Base-by-base conservation (phyloP, 2,113 vertebrate genomes). In the Alethe diademata region DNA sequence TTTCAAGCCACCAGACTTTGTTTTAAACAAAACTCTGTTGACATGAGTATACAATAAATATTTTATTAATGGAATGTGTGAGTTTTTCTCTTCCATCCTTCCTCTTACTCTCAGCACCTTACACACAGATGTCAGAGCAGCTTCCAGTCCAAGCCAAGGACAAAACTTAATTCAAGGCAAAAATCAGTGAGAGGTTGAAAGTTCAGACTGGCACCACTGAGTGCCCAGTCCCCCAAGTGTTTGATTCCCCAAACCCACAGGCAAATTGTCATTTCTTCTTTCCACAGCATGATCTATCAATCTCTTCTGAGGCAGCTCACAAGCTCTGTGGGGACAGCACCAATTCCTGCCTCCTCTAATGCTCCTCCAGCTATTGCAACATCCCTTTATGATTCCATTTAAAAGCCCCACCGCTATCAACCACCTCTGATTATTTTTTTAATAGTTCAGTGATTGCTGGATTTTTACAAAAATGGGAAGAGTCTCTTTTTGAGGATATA, bases 401-500 rank as follows among this genome's bases (percentile, higher is more conserved):
- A 7, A 51, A 71, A 78, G 14, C 25, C 40, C 22, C 28, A 22
- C 25, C 0, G 0, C 61, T 57, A 78, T 5, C 35, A 62, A 33
- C 23, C 28, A 45, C 3, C 42, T 72, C 71, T 61, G 48, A 67
- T 78, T 40, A 5, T 54, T 42, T 29, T 40, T 36, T 25, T 56
- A 71, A 64, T 14, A 88, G 79, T 90, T 66, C 78, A 48, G 26
- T 36, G 40, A 72, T 7, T 81, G 71, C 10, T 36, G 48, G 19
- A 11, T 15, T 36, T 88, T 97, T 97, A 99, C 65, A 99, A 90
- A 95, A 99, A 99, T 0, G 99, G 99, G 82, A 99, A 99, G 12
- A 99, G 98, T 92, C 99, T 98, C 97, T 99, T 99, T 93, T 99
- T 99, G 29, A 99, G 95, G 91, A 99, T 99, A 91, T 99, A 99